These are phyloP conservation scores for Microdon myrmicae DNA, from an alignment of 2,888 invertebrate genomes.

Conservation along the genomic window DNA sequence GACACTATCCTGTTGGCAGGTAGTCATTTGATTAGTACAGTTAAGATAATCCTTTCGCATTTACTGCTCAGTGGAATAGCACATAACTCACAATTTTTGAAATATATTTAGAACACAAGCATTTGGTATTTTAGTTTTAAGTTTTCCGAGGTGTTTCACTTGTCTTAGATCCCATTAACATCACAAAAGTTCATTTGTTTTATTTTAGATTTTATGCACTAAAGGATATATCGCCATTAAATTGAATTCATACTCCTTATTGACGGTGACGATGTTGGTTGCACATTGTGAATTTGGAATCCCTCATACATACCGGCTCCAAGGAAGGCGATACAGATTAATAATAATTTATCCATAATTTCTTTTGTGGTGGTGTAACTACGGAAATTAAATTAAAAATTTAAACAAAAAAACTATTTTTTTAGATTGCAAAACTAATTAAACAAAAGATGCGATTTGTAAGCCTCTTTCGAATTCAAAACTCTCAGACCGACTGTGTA, in stretches of 20 bases:
- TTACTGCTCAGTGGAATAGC: no score
- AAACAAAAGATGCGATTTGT: constrained; percentile 17
- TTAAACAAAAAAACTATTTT: constrained; percentile 16
- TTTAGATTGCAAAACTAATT: constrained; percentile 8
- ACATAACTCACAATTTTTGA: no score
- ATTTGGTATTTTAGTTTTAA: no score
- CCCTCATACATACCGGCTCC: constrained; percentile 74
- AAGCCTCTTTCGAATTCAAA: constrained; percentile 59
- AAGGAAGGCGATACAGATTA: constrained; percentile 73
- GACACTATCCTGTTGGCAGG: no score
- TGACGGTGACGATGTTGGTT: constrained; percentile 38
- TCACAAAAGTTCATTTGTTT: no score
- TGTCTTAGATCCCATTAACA: no score
- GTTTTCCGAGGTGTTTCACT: no score
- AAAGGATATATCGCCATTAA: no score
- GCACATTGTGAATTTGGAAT: constrained; percentile 33
- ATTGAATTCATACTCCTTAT: constrained; percentile 2
- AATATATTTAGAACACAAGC: no score
- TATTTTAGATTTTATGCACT: no score
- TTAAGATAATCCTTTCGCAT: no score
- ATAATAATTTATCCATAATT: constrained; percentile 67
- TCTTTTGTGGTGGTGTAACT: constrained; percentile 35
- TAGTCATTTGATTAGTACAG: no score
- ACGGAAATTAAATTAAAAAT: constrained; percentile 29
- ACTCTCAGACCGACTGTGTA: constrained; percentile 67